phyloP scores from a whole-genome alignment of 2,888 invertebrate species.

The Aphodius granarius region DNA sequence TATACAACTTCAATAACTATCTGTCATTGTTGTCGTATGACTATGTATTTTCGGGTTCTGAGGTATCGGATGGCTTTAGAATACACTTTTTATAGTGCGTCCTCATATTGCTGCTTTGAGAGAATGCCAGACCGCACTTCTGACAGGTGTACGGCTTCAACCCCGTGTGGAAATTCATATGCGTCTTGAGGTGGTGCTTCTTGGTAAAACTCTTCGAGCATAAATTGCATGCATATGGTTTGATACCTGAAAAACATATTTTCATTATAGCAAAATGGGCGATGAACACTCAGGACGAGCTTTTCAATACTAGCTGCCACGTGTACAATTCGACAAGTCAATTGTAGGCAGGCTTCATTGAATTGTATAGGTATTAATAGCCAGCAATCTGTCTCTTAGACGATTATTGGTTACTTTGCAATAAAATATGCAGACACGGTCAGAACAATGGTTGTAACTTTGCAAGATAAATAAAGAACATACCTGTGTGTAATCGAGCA shows the following conservation, averaged over 20 bases:
- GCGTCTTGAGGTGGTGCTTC: constrained; percentile 83
- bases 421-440: background rate
- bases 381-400: background rate
- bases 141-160: constrained; percentile 78
- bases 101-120: constrained; percentile 85
- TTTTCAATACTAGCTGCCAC: too few relatives aligned
- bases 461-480: background rate
- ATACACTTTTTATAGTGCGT: constrained; percentile 81
- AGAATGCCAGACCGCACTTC: constrained; percentile 75
- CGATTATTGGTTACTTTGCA: background rate
- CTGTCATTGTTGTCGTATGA: background rate
- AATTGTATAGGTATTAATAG: too few relatives aligned
- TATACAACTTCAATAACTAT: background rate
- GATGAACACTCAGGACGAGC: constrained; percentile 4
- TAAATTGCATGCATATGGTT: constrained; percentile 68
- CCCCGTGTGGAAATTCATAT: constrained; percentile 83
- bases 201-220: constrained; percentile 82
- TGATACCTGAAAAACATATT: constrained; percentile 62
- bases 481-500: constrained; percentile 74
- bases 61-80: constrained; percentile 35
- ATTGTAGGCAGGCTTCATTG: too few relatives aligned
- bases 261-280: background rate
- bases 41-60: constrained; percentile 20
- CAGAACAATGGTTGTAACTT: background rate
- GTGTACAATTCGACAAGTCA: too few relatives aligned